phyloP scores from a whole-genome alignment of 2,888 invertebrate genomes.

The Rugalucina vietnamica region DNA sequence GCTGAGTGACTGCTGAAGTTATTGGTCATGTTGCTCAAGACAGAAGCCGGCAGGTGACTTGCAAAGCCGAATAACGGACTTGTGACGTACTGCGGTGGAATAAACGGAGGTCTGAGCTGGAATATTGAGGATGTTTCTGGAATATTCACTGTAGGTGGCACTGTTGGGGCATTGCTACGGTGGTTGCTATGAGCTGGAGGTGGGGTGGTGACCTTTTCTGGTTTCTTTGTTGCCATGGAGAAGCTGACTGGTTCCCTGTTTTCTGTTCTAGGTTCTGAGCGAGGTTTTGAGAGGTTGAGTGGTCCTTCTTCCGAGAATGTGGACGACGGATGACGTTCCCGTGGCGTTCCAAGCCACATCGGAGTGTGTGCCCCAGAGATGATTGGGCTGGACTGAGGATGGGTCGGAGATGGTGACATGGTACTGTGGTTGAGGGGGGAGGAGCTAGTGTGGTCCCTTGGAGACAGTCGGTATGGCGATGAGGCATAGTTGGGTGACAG shows the following conservation, averaged over 20 bases:
- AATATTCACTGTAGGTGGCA: conserved; percentile 84
- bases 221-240: conserved; percentile 42
- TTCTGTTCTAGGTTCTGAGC: conserved; percentile 81
- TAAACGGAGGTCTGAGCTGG: conserved; percentile 71
- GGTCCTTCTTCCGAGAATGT: conserved; percentile 88
- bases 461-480: conserved; percentile 67
- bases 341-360: conserved; percentile 42
- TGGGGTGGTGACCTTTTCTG: conserved; percentile 67
- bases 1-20: conserved; percentile 69
- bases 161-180: conserved; percentile 49
- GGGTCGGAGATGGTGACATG: conserved; percentile 66
- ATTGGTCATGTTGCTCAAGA: conserved; percentile 69
- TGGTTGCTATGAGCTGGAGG: conserved; percentile 79
- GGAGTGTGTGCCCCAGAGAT: conserved; percentile 50
- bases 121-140: conserved; percentile 63
- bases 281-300: conserved; percentile 94
- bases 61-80: conserved; percentile 75
- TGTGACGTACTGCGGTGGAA: conserved; percentile 75
- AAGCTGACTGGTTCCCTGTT: conserved; percentile 40
- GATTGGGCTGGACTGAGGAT: conserved; percentile 62
- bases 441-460: conserved; percentile 61
- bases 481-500: conserved; percentile 68
- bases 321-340: conserved; percentile 35
- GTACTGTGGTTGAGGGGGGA: conserved; percentile 55
- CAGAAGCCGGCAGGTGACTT: conserved; percentile 69